These are phyloP conservation scores for Ectropis crepuscularia DNA, from an alignment of 2,888 invertebrate genomes.

Conservation along the genomic window DNA sequence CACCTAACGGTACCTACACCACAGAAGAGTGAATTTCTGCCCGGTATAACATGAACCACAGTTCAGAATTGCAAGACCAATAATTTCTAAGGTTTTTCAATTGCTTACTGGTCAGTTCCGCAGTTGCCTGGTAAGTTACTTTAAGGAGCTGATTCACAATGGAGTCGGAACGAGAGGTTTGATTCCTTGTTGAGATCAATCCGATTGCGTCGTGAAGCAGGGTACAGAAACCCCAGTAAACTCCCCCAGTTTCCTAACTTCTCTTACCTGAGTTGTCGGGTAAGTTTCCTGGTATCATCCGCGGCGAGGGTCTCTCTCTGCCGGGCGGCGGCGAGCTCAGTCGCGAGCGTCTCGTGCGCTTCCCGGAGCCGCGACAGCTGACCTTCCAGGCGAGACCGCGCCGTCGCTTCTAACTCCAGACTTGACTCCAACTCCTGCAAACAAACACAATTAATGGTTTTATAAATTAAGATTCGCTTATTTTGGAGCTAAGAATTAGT, in stretches of 20 bases:
- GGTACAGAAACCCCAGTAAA: too few species aligned
- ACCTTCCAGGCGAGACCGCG: constrained; percentile 93
- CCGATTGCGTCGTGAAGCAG: too few species aligned
- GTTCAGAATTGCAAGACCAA: too few species aligned
- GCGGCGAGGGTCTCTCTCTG: constrained; percentile 90
- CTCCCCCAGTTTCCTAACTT: too few species aligned
- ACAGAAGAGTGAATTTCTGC: too few species aligned
- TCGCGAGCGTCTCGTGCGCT: constrained; percentile 73
- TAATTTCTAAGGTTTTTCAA: constrained; percentile 1
- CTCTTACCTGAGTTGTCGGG: constrained; percentile 67
- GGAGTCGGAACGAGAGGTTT: too few species aligned
- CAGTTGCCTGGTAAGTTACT: constrained; percentile 83
- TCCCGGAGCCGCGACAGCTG: constrained; percentile 80
- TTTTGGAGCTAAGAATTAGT: too few species aligned
- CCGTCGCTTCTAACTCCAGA: constrained; percentile 95
- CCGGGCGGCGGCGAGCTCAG: constrained; percentile 89
- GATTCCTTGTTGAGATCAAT: too few species aligned
- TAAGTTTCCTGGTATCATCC: constrained; percentile 89
- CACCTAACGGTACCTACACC: too few species aligned
- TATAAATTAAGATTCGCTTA: too few species aligned
- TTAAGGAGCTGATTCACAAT: too few species aligned
- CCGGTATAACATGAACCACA: too few species aligned
- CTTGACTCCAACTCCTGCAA: constrained; percentile 93
- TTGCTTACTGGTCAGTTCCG: constrained; percentile 68
- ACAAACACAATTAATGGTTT: neutral